These are phyloP conservation scores for Eupelmus urozonus DNA, from an alignment of 2,888 invertebrate genomes.

Conservation along the genomic window DNA sequence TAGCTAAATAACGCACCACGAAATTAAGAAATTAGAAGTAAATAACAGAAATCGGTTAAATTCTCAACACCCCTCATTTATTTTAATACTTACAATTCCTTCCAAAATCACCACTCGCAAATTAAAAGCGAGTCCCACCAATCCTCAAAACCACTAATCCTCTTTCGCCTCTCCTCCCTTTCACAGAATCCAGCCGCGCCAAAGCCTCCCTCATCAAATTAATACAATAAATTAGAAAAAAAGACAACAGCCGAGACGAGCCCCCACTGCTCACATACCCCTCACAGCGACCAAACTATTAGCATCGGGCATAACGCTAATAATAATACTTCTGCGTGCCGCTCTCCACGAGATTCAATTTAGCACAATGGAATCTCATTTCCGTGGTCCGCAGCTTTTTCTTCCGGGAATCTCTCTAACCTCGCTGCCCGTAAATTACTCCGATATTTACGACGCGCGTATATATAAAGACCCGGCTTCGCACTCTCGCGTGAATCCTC, in stretches of 20 bases:
- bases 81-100: too few relatives aligned
- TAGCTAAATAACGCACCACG: too few relatives aligned
- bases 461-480: background rate
- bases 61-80: too few relatives aligned
- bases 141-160: background rate
- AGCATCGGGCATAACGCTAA: background rate
- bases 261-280: background rate
- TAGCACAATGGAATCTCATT: constrained; percentile 26
- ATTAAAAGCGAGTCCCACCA: too few relatives aligned
- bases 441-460: constrained; percentile 5
- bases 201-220: constrained; percentile 2
- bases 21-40: too few relatives aligned
- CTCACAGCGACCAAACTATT: too few relatives aligned
- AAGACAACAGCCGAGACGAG: background rate
- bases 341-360: background rate
- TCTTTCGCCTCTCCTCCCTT: constrained; percentile 7
- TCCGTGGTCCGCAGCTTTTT: background rate
- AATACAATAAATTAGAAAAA: constrained; percentile 10
- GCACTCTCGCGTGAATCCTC: background rate
- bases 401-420: constrained; percentile 27
- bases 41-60: too few relatives aligned
- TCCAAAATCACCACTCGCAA: too few relatives aligned
- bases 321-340: constrained; percentile 18
- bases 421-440: constrained; percentile 8
- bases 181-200: background rate